phyloP scores from a whole-genome alignment of 2,113 vertebrate species.

The Hyperoodon ampullatus region DNA sequence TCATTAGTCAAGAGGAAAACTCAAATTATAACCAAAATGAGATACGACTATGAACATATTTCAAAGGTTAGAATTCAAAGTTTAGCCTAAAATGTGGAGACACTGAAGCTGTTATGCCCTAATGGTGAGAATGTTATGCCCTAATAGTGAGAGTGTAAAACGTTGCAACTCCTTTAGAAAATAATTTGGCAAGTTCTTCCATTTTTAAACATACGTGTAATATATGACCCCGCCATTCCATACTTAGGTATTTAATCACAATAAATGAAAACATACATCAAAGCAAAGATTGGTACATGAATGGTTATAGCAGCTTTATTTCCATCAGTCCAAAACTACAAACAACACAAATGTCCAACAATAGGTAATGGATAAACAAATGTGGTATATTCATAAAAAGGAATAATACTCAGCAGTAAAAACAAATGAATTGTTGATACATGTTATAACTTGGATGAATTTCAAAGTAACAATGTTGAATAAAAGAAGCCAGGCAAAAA shows the following conservation, averaged over 20 bases:
- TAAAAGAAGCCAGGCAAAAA: too few relatives aligned
- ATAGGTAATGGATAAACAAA: too few relatives aligned
- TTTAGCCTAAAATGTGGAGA: not conserved
- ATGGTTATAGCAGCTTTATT: not conserved
- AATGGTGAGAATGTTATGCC: not conserved
- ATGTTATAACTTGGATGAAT: too few relatives aligned
- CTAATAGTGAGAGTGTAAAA: not conserved
- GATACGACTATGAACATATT: not conserved
- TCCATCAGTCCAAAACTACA: not conserved
- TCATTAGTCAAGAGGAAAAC: not conserved
- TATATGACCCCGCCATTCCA: not conserved
- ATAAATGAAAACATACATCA: not conserved
- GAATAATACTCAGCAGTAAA: too few relatives aligned
- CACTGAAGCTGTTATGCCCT: rapidly evolving
- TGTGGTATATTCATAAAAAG: too few relatives aligned
- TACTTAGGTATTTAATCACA: not conserved
- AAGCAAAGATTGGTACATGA: not conserved
- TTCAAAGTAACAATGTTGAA: too few relatives aligned
- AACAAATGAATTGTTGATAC: too few relatives aligned
- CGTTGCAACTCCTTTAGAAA: not conserved
- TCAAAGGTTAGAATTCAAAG: not conserved
- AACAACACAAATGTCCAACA: not conserved
- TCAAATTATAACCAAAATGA: not conserved
- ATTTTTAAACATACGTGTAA: not conserved
- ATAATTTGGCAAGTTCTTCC: not conserved